Evolutionary conservation across 2,888 invertebrate species (phyloP).

Genomic region (Drosophila picticornis): DNA sequence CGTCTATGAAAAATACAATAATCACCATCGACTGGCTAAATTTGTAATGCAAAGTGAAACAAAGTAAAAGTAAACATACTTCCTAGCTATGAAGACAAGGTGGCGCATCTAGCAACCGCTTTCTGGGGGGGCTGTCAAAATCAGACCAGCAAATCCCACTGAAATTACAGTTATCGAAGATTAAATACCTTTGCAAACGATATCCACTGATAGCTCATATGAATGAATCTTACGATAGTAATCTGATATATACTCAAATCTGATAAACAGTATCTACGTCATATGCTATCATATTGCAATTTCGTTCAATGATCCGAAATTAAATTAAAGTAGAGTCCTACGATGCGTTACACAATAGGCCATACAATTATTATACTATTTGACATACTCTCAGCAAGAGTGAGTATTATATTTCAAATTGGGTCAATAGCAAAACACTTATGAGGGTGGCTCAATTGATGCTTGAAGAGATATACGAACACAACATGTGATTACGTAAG

Average conservation of each 20-base stretch:
- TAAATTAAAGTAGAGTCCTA: background rate
- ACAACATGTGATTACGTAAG: background rate
- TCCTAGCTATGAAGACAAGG: conserved; percentile 9
- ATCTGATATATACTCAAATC: background rate
- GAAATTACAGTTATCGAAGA: background rate
- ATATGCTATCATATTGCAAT: background rate
- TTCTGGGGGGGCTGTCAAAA: conserved; percentile 12
- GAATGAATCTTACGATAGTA: background rate
- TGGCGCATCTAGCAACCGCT: background rate
- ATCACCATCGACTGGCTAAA: background rate
- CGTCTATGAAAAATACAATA: conserved; percentile 4
- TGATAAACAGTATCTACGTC: background rate
- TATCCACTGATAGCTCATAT: background rate
- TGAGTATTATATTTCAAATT: conserved; percentile 8
- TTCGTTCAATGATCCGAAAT: background rate
- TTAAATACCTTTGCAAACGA: background rate
- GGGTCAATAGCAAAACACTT: background rate
- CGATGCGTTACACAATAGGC: background rate
- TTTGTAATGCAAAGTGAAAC: conserved; percentile 19
- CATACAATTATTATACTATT: background rate
- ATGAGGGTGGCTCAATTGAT: background rate
- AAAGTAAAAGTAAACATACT: conserved; percentile 16
- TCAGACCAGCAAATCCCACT: conserved; percentile 1
- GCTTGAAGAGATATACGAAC: background rate
- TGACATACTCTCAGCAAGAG: background rate